Conservation (phyloP, 2,797 vertebrate genomes). For the Rhinichthys osculus region DNA sequence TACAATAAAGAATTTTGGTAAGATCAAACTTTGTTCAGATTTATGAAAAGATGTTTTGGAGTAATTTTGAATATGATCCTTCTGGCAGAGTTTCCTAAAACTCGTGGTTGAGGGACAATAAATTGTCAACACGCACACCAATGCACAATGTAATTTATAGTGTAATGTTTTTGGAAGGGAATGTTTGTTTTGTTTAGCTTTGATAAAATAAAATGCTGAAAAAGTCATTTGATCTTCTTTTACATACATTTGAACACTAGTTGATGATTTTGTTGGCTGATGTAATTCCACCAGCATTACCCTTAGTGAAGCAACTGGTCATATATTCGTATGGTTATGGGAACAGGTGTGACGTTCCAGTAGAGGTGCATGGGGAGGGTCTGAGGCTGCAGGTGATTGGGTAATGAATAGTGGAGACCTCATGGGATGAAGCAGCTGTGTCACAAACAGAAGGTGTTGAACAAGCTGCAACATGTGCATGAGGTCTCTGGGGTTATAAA, state of each 20-base stretch:
- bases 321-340: not conserved
- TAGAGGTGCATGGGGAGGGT: constrained; percentile 44
- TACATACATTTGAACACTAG: not conserved
- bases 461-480: constrained; percentile 77
- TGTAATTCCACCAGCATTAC: not conserved
- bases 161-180: not conserved
- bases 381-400: constrained; percentile 58
- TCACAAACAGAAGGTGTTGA: constrained; percentile 62
- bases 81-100: not conserved
- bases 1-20: not conserved
- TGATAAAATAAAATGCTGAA: constrained; percentile 6
- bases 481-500: constrained; percentile 1
- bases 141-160: not conserved
- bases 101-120: not conserved
- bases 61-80: not conserved
- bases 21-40: not conserved
- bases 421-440: constrained; percentile 48
- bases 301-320: not conserved
- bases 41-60: not conserved
- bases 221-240: too few relatives aligned
- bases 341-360: constrained; percentile 48
- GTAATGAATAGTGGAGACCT: constrained; percentile 67
- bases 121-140: not conserved
- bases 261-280: not conserved
- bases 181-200: not conserved